Base-by-base conservation (phyloP, 2,113 vertebrate genomes). In the Gobio gobio region DNA sequence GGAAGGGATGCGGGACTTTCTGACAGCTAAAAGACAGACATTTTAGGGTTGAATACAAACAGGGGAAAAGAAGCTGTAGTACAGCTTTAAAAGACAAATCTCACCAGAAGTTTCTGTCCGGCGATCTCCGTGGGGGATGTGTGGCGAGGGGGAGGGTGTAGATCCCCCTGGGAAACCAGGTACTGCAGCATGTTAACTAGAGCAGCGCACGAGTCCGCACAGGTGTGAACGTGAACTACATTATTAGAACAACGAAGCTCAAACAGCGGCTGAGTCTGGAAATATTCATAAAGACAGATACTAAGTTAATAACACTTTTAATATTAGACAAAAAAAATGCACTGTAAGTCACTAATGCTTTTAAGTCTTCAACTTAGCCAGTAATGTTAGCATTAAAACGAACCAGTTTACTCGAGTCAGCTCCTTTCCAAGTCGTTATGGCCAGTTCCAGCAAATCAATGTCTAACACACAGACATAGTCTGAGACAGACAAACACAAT, bases 241-340 rank as follows among this genome's bases (percentile, higher is more conserved):
- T 97, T 97, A 92, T 97, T 98, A 92, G 97, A 97, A 91, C 97
- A 98, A 54, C 97, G 96, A 13, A 98, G 96, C 91, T 98, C 97
- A 10, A 97, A 98, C 56, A 96, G 94, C 0, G 97, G 97, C 93
- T 96, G 96, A 54, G 94, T 93, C 97, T 97, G 91, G 33, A 83
- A 22, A 86, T 14, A 82, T 83, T 33, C 24, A 84, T 14, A 70
- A 18, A 85, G 33, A 82, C 54, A 26, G 0, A 3, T 56, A 40
- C 40, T 40, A 40, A 40, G 40, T 40, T 40, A 40, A 4, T 45
- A 72, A 73, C 2, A 9, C 26, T 66, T 14, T 14, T 13, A 49
- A 10, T 20, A 1, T 10, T 33, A 54, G 12, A 56, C 78, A 10
- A 26, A 47, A 29, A 13, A 33, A 51, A 82, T 24, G 49, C 61